Percentiles rank a stretch among this genome's conserved stretches.
Evolutionary conservation across 2,797 vertebrate species (phyloP).

Genomic region (Anguilla megastoma): DNA sequence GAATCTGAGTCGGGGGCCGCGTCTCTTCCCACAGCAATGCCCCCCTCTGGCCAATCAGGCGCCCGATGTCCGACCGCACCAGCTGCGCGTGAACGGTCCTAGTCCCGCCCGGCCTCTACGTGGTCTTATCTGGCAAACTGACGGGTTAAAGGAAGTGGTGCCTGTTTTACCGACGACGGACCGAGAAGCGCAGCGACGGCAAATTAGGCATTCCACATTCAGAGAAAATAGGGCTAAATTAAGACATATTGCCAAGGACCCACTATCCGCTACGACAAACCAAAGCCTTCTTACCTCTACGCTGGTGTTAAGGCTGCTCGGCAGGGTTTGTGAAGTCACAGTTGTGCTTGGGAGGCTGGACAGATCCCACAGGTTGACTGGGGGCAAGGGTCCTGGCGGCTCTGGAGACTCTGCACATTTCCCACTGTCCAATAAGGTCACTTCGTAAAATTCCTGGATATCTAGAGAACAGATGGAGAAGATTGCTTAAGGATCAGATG

Average conservation of each 20-base stretch:
- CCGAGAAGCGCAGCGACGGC: too few relatives aligned
- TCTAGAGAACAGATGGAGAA: conserved; percentile 54
- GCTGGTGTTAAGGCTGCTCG: conserved; percentile 72
- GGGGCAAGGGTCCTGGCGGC: conserved; percentile 65
- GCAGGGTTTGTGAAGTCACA: conserved; percentile 73
- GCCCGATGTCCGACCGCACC: too few relatives aligned
- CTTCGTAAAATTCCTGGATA: conserved; percentile 88
- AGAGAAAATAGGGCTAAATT: too few relatives aligned
- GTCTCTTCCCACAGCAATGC: too few relatives aligned
- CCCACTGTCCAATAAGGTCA: conserved; percentile 81
- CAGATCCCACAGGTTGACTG: conserved; percentile 78
- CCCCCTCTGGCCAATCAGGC: too few relatives aligned
- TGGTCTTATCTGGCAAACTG: too few relatives aligned
- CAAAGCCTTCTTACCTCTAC: conserved; percentile 68
- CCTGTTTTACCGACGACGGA: too few relatives aligned
- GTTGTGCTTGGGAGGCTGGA: conserved; percentile 75
- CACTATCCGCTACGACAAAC: neutral
- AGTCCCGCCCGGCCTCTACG: too few relatives aligned
- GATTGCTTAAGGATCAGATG: neutral
- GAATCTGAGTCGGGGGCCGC: too few relatives aligned
- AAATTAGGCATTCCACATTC: too few relatives aligned
- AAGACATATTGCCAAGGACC: neutral
- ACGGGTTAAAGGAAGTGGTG: too few relatives aligned
- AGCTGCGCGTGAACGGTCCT: too few relatives aligned
- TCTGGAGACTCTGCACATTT: conserved; percentile 70